Evolutionary conservation across 92 coral and sea anemone species (phyloP), one percentile per base, ranked within the genome.

Genomic region (Epizoanthus stellaris): DNA sequence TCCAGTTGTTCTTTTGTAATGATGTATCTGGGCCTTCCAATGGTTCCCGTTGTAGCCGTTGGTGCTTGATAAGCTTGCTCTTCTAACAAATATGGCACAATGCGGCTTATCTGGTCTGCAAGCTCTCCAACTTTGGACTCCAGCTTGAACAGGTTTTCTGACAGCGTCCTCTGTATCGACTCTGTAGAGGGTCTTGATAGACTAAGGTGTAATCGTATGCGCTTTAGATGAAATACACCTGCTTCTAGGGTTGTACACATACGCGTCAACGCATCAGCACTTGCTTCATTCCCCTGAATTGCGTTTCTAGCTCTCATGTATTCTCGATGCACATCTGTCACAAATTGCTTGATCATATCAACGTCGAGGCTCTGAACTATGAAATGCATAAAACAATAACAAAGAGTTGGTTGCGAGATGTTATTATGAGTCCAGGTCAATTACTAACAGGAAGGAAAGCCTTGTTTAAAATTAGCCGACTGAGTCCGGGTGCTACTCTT

Each of bases 1-100:
- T 87, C 93, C 52, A 87, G 83, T 65, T 87, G 88, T 76, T 88
- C 91, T 77, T 91, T 91, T 34, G 91, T 82, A 20, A 91, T 87
- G 1, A 67, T 85, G 65, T 84, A 87, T 86, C 75, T 73, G 68
- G 93, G 93, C 65, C 87, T 80, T 68, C 92, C 82, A 45, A 6
- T 5, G 52, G 52, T 45, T 10, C 52, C 52, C 52, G 52, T 45
- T 6, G 52, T 10, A 10, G 52, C 10, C 52, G 6, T 45, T 45
- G 52, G 52, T 6, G 52, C 53, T 45, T 23, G 58, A 36, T 76
- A 76, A 4, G 53, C 10, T 13, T 23, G 16, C 36, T 76, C 81
- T 76, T 76, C 81, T 6, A 76, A 7, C 38, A 76, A 45, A 52
- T 30, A 76, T 15, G 81, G 81, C 7, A 76, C 60, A 15, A 76